phyloP scores from a whole-genome alignment of 1,140 invertebrate species.

The Hyphantria cunea region DNA sequence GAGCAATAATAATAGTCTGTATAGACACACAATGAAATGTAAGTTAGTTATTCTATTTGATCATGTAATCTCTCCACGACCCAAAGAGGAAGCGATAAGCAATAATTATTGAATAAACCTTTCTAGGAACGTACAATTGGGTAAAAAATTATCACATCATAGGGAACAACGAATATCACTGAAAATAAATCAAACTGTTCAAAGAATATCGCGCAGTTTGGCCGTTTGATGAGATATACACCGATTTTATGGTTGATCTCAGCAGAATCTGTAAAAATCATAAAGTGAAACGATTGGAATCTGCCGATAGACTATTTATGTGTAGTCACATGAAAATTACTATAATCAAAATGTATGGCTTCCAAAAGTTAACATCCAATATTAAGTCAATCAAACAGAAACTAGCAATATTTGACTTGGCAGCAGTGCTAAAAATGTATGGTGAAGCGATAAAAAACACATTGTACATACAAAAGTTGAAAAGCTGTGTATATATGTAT shows the following conservation, averaged over 20 bases:
- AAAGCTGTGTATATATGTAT: too few species aligned
- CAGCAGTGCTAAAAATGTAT: too few species aligned
- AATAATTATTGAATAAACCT: conserved; percentile 1
- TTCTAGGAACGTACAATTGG: conserved; percentile 12
- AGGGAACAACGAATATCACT: conserved; percentile 9
- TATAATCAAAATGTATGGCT: too few species aligned
- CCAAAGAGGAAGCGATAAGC: conserved; percentile 15
- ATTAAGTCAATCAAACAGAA: too few species aligned
- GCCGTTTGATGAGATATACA: conserved; percentile 21
- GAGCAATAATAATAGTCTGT: neutral
- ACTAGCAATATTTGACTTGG: too few species aligned
- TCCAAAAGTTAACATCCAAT: too few species aligned
- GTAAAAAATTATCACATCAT: conserved; percentile 9
- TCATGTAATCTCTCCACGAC: neutral
- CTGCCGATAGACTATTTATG: too few species aligned
- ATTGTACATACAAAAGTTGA: too few species aligned
- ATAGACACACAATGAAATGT: neutral
- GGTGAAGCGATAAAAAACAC: too few species aligned
- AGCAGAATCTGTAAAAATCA: neutral
- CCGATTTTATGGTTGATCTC: conserved; percentile 13
- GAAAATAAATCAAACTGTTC: conserved; percentile 19
- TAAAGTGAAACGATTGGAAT: neutral
- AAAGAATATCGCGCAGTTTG: conserved; percentile 9
- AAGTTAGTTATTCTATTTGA: neutral
- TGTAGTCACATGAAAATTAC: too few species aligned